Evolutionary conservation across 1,140 invertebrate genomes (phyloP), one percentile per base, ranked within the genome.

Genomic region (Protaetia brevitarsis): DNA sequence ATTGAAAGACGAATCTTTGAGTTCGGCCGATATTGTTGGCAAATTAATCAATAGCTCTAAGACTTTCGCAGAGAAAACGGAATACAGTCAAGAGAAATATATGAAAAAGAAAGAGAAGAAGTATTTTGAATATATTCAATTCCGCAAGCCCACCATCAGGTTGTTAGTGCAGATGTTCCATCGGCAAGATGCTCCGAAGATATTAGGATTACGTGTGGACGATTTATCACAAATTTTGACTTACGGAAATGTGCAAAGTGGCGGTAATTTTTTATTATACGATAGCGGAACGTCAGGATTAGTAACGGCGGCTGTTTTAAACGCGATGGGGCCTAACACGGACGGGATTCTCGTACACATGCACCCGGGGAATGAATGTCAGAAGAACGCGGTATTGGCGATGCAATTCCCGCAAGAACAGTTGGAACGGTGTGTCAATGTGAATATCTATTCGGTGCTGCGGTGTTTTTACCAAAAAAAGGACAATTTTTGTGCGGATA

Each of bases 51-150:
- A 89, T 67, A 96, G 96, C 76, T 97, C 94, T 37, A 89, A 87
- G 66, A 94, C 93, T 7, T 94, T 94, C 79, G 83, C 85, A 26
- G 82, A 85, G 28, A 97, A 96, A 83, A 97, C 95, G 0, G 92
- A 92, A 73, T 97, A 89, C 78, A 92, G 94, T 0, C 94, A 97
- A 79, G 90, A 94, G 71, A 98, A 98, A 77, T 98, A 97, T 78
- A 84, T 98, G 5, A 91, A 89, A 57, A 97, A 97, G 76, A 98
- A 98, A 78, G 90, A 94, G 71, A 90, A 89, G 68, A 96, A 96
- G 77, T 96, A 96, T 78, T 90, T 86, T 76, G 88, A 91, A 71
- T 90, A 86, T 73, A 79, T 95, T 16, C 87, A 88, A 65, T 84
- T 95, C 30, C 79, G 87, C 11, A 87, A 85, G 73, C 92, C 95